Base-by-base conservation (phyloP, 2,797 vertebrate genomes). In the Poeciliopsis gracilis region DNA sequence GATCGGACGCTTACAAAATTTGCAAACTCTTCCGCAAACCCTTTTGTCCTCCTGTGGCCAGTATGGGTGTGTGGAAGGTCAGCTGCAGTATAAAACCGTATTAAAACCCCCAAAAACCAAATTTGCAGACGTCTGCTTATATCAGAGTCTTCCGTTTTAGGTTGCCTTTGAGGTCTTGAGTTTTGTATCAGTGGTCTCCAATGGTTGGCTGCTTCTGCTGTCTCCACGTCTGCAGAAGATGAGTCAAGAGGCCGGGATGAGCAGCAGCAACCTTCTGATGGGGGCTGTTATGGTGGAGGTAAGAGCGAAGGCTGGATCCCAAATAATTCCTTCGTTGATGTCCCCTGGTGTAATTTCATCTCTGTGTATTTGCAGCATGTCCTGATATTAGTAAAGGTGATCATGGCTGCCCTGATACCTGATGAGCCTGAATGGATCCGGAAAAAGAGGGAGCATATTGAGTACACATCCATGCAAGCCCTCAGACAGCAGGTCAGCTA, bases 1-100 rank as follows among this genome's bases (percentile, higher is more conserved):
- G 96, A 25, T 89, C 95, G 0, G 96, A 97, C 0, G 96, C 96
- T 45, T 95, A 95, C 86, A 97, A 97, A 90, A 91, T 97, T 71
- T 96, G 96, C 90, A 93, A 93, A 49, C 95, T 97, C 49, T 96
- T 96, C 89, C 92, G 94, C 61, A 97, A 96, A 80, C 95, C 96
- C 2, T 97, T 96, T 80, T 90, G 61, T 1, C 83, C 94, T 0
- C 95, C 95, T 0, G 94, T 90, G 72, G 92, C 93, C 1, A 87
- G 84, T 91, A 95, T 97, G 88, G 96, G 96, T 0, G 95, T 96
- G 36, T 97, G 96, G 96, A 95, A 95, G 96, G 96, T 97, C 79
- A 87, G 88, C 67, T 38, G 18, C 12, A 70, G 25, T n/a, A 70
- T 46, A 69, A n/a, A 66, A 76, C 57, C 67, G 59, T 51, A 13